phyloP scores from a whole-genome alignment of 2,888 invertebrate genomes.

The Aporophyla lueneburgensis region DNA sequence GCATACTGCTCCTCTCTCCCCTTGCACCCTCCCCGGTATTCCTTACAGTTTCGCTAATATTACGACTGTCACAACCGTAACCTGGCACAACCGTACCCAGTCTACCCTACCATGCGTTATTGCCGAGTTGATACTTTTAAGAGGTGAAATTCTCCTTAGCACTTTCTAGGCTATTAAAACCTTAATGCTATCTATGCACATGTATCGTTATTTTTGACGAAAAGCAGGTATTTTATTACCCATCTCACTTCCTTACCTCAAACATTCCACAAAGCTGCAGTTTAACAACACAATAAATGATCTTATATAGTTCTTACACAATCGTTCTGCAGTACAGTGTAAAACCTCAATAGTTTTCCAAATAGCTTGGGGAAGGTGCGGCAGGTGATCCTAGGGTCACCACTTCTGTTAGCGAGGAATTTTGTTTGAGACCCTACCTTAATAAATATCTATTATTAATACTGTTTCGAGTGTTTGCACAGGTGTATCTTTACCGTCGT shows the following conservation, averaged over 20 bases:
- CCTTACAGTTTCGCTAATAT: no score
- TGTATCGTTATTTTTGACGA: no score
- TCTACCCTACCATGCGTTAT: neutral
- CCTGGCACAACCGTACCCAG: no score
- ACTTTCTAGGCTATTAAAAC: neutral
- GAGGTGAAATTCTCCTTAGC: neutral
- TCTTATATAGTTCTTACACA: slow-evolving; percentile 38
- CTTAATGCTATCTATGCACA: no score
- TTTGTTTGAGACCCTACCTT: slow-evolving; percentile 32
- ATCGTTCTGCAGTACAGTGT: slow-evolving; percentile 28
- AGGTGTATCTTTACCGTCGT: slow-evolving; percentile 6
- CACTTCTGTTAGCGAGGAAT: slow-evolving; percentile 39
- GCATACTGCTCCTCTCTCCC: no score
- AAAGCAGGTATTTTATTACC: slow-evolving; percentile 21
- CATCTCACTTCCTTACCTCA: slow-evolving; percentile 16
- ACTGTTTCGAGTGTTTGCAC: neutral
- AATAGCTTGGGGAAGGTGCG: slow-evolving; percentile 53
- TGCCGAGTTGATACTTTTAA: neutral
- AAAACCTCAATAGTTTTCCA: slow-evolving; percentile 39
- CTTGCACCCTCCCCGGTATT: no score
- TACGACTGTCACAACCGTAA: no score
- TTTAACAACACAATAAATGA: slow-evolving; percentile 28
- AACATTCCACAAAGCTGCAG: slow-evolving; percentile 13
- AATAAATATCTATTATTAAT: slow-evolving; percentile 15
- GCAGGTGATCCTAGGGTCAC: slow-evolving; percentile 46